These are phyloP conservation scores for Antheraea assamensis DNA, from an alignment of 2,888 invertebrate species.

Conservation along the genomic window DNA sequence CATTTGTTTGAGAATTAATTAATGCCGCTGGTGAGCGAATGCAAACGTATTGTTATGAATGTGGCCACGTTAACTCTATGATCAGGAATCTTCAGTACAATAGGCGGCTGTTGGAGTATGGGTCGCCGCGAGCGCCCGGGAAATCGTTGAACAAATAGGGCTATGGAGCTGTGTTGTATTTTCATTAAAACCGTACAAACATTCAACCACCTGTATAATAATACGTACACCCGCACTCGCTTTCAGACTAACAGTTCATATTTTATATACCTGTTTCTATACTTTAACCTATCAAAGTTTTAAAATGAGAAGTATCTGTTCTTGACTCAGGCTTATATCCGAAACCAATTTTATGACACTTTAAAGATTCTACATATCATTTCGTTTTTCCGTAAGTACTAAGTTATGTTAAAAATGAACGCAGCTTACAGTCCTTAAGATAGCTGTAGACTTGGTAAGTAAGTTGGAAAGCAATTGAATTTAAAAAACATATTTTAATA, in stretches of 20 bases:
- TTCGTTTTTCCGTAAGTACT: no score
- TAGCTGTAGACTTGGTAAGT: no score
- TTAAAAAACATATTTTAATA: no score
- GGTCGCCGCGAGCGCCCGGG: slow-evolving; percentile 19
- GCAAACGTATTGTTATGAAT: background rate
- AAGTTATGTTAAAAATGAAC: no score
- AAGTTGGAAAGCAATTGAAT: no score
- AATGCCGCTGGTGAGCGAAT: background rate
- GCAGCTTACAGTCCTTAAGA: no score
- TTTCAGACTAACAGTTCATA: background rate
- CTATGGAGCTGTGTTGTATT: slow-evolving; percentile 48
- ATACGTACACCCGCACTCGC: background rate
- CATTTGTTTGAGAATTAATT: background rate
- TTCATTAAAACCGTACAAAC: slow-evolving; percentile 52
- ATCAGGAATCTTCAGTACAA: background rate
- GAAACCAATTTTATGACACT: no score
- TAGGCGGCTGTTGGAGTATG: background rate
- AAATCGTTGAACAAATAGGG: slow-evolving; percentile 38
- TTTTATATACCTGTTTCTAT: background rate
- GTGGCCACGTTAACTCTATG: slow-evolving; percentile 1
- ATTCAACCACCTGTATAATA: slow-evolving; percentile 34
- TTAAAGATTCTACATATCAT: no score
- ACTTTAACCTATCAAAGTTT: no score
- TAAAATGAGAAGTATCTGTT: no score
- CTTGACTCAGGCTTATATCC: no score